Evolutionary conservation across 2,797 vertebrate species (phyloP), one percentile per base, ranked within the genome.

Genomic region (Orientallactaga sibirica): DNA sequence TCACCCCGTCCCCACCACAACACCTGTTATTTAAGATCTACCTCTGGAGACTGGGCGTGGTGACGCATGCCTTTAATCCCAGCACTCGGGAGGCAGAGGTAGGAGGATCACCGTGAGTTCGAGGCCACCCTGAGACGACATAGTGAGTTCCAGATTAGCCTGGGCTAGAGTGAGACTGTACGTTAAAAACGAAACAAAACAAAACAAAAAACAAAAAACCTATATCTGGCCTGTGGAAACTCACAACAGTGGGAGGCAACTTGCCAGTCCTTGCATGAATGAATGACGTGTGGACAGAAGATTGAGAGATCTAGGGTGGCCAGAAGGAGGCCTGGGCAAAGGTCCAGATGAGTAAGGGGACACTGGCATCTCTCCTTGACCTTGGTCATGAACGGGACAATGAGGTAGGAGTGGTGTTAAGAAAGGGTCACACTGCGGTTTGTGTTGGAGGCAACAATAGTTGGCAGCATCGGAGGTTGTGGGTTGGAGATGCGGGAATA

Each of bases 191-290:
- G 33, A 37, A 37, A 37, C 33, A 37, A 37, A 37, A 37, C 33
- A 37, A 48, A 48, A 48, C 43, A 5, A 8, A 48, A 48, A 8
- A 48, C 5, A 48, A 48, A 48, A 5, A 48, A 48, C 8, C 43
- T 48, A 48, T 48, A 1, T 66, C 61, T 1, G 4, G 3, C 52
- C 9, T 0, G 0, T 29, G 77, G 62, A 12, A 19, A 8, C 20
- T 24, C 62, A 0, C 0, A 14, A 52, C 12, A 0, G 5, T 0
- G 8, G 33, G 71, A n/a, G 52, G 29, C 22, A 58, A 6, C 71
- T 52, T 9, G 55, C 37, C 29, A 5, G 9, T 25, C 11, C 66
- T 58, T 11, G 9, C 29, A 3, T 66, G 73, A 41, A 24, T 11
- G 76, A n/a, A 29, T 25, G 58, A 29, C 0, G 24, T 29, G 61